Percentiles rank a stretch among this genome's conserved stretches.
These are phyloP conservation scores for Indicator maculatus DNA, from an alignment of 2,113 vertebrate genomes.

Conservation along the genomic window DNA sequence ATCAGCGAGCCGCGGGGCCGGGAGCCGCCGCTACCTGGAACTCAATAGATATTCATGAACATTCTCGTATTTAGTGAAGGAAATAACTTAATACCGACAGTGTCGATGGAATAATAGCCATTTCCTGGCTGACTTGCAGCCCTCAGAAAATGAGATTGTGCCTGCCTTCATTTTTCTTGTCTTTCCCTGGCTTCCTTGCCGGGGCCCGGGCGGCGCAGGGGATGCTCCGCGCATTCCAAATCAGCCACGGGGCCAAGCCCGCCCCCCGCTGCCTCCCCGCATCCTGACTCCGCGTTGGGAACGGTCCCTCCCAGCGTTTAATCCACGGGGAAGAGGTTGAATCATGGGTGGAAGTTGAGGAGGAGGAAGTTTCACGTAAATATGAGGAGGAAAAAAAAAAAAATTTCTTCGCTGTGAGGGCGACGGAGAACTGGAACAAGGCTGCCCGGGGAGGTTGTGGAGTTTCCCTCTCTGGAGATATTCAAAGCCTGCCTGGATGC, in stretches of 20 bases:
- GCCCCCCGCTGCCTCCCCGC: background rate
- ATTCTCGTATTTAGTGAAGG: conserved; percentile 99
- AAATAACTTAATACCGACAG: conserved; percentile 99
- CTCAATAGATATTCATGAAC: conserved; percentile 99
- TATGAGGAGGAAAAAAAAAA: background rate
- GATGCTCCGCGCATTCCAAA: conserved; percentile 90
- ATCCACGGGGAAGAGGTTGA: background rate
- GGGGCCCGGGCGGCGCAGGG: conserved; percentile 73
- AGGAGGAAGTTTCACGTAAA: too few species aligned
- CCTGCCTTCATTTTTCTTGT: conserved; percentile 98
- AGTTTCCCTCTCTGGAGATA: too few species aligned
- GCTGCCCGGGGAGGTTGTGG: too few species aligned
- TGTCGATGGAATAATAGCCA: conserved; percentile 98
- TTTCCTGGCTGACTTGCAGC: conserved; percentile 99
- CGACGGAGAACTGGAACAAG: too few species aligned
- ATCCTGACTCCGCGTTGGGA: background rate
- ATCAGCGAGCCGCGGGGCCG: conserved; percentile 86
- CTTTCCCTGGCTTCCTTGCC: conserved; percentile 86
- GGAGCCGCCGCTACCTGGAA: conserved; percentile 91
- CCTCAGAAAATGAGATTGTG: conserved; percentile 98
- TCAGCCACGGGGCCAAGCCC: conserved; percentile 77
- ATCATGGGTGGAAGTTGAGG: too few species aligned
- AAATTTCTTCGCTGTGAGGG: too few species aligned
- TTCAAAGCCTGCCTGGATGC: too few species aligned
- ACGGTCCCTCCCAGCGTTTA: background rate